Evolutionary conservation across 1,140 invertebrate species (phyloP).

Genomic region (Drosophila repleta): DNA sequence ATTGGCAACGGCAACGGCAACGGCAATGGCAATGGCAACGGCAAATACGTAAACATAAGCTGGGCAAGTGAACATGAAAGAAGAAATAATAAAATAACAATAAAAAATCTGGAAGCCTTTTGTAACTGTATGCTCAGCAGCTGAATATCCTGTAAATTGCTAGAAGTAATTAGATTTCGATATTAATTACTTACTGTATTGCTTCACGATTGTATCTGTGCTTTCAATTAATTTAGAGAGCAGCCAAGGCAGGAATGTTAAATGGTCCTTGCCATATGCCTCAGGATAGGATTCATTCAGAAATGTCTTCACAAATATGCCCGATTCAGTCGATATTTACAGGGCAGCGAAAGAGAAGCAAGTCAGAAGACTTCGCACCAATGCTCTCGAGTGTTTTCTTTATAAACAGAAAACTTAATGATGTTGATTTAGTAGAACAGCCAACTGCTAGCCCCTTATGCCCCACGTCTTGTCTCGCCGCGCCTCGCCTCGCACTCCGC

Average conservation of each 20-base stretch:
- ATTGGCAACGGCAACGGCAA: constrained; percentile 64
- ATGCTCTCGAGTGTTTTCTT: constrained; percentile 78
- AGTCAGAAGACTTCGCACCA: constrained; percentile 54
- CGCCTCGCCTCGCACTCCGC: neutral
- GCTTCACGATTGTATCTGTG: too few species aligned
- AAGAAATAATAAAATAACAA: constrained; percentile 31
- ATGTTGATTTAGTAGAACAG: constrained; percentile 80
- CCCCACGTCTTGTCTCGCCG: too few species aligned
- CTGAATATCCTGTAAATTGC: neutral
- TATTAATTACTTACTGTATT: too few species aligned
- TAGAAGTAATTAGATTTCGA: too few species aligned
- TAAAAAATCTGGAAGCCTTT: neutral
- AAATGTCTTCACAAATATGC: too few species aligned
- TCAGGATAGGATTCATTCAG: neutral
- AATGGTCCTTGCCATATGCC: too few species aligned
- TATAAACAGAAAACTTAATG: constrained; percentile 82
- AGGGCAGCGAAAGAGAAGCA: constrained; percentile 3
- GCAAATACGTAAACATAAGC: constrained; percentile 73
- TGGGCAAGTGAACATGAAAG: constrained; percentile 51
- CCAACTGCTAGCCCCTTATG: constrained; percentile 22
- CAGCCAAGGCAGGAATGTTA: neutral
- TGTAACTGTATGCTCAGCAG: neutral
- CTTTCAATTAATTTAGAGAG: neutral
- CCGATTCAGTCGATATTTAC: neutral
- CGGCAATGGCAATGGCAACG: constrained; percentile 51